Percentiles rank a stretch among this genome's conserved stretches.
phyloP scores from a whole-genome alignment of 2,888 invertebrate species.

The Perizoma flavofasciatum region DNA sequence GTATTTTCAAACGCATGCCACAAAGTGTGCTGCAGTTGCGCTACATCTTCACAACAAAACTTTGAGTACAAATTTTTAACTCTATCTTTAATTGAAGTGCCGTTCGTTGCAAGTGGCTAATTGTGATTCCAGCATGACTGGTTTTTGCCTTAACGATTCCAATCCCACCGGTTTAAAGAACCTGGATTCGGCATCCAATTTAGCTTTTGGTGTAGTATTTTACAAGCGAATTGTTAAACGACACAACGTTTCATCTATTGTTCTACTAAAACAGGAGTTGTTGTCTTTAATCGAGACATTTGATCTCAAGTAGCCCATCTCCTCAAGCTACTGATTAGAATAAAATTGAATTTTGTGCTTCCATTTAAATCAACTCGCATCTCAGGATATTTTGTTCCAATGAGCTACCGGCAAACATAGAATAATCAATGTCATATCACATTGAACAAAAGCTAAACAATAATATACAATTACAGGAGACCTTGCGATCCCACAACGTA shows the following conservation, averaged over 20 bases:
- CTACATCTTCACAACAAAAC: not conserved
- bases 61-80: slow-evolving; percentile 13
- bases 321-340: slow-evolving; percentile 5
- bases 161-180: slow-evolving; percentile 43
- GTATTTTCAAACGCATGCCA: not conserved
- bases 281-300: not conserved
- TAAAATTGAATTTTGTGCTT: not conserved
- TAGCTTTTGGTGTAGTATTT: slow-evolving; percentile 19
- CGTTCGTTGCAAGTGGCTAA: slow-evolving; percentile 40
- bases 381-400: slow-evolving; percentile 28
- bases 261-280: not conserved
- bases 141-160: slow-evolving; percentile 52
- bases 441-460: slow-evolving; percentile 47
- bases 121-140: slow-evolving; percentile 46
- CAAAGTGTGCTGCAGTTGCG: too few relatives aligned
- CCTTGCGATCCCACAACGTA: slow-evolving; percentile 45
- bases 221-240: slow-evolving; percentile 19
- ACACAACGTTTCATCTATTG: slow-evolving; percentile 9
- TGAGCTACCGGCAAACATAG: slow-evolving; percentile 30
- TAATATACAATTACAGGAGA: slow-evolving; percentile 39
- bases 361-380: slow-evolving; percentile 5
- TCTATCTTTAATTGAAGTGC: slow-evolving; percentile 45
- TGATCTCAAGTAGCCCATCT: not conserved
- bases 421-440: slow-evolving; percentile 37
- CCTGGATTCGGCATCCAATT: slow-evolving; percentile 31